Percentiles rank a stretch among this genome's conserved stretches.
Evolutionary conservation across 2,797 vertebrate species (phyloP).

Genomic region (Falco concolor): DNA sequence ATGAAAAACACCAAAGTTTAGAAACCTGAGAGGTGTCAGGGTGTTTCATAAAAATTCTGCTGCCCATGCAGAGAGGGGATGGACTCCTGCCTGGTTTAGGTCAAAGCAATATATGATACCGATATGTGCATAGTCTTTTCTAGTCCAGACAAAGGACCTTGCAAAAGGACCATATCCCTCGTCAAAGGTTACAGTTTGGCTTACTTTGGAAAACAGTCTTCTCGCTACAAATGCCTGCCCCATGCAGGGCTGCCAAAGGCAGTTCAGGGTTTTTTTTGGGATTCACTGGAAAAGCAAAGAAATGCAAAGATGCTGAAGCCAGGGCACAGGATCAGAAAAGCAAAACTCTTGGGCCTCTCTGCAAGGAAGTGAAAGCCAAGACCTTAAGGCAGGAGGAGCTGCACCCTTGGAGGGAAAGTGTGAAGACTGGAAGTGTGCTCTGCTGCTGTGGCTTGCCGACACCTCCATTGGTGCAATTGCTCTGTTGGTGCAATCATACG

Average conservation of each 20-base stretch:
- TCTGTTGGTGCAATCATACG: rapidly evolving
- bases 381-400: neutral
- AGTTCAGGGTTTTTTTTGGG: neutral
- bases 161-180: neutral
- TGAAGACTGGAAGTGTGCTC: neutral
- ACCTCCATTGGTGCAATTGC: neutral
- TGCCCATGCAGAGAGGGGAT: neutral
- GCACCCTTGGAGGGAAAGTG: rapidly evolving
- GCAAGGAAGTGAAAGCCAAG: neutral
- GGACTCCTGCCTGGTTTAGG: neutral
- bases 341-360: neutral
- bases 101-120: neutral
- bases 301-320: neutral
- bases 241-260: neutral
- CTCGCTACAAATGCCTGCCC: neutral
- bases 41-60: conserved; percentile 46
- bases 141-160: neutral
- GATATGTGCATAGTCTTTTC: neutral
- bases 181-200: neutral
- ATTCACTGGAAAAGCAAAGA: neutral
- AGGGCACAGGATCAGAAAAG: neutral
- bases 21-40: neutral
- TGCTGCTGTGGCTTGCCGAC: neutral
- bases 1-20: neutral
- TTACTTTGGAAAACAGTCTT: neutral